Evolutionary conservation across 2,888 invertebrate genomes (phyloP).

Genomic region (Acleris laterana): DNA sequence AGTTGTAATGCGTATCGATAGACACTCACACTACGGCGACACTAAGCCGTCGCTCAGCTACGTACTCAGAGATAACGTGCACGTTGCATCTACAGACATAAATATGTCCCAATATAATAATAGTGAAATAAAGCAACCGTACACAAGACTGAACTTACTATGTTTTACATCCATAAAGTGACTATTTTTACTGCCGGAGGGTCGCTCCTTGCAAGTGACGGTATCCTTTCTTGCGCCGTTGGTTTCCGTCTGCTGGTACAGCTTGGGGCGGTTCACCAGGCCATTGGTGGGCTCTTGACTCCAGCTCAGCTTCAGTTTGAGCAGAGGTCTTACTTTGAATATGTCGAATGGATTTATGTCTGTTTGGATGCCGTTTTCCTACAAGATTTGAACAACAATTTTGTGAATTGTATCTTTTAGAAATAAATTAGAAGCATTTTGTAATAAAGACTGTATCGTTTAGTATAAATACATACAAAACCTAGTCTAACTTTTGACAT

Average conservation of each 20-base stretch:
- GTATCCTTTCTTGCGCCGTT: slow-evolving; percentile 70
- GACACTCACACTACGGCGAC: too few species aligned
- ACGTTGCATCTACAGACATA: too few species aligned
- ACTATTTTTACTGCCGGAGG: slow-evolving; percentile 57
- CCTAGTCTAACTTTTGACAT: too few species aligned
- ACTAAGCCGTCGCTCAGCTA: too few species aligned
- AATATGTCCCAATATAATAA: too few species aligned
- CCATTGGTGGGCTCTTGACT: slow-evolving; percentile 88
- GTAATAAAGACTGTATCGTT: too few species aligned
- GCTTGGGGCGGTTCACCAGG: slow-evolving; percentile 87
- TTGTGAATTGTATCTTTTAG: not conserved
- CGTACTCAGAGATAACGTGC: too few species aligned
- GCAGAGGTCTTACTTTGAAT: slow-evolving; percentile 90
- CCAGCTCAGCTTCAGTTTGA: slow-evolving; percentile 94
- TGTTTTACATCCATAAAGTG: slow-evolving; percentile 63
- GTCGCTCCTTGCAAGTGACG: slow-evolving; percentile 60
- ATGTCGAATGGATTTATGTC: slow-evolving; percentile 88
- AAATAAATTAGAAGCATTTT: too few species aligned
- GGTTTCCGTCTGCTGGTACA: slow-evolving; percentile 75
- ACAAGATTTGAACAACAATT: slow-evolving; percentile 39
- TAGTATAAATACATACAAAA: too few species aligned
- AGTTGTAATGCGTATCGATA: too few species aligned
- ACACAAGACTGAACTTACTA: slow-evolving; percentile 52
- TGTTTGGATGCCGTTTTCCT: slow-evolving; percentile 72
- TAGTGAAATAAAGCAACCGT: too few species aligned